These are phyloP conservation scores for Psittacula cyanocephala DNA, from an alignment of 2,113 vertebrate species.

Conservation along the genomic window DNA sequence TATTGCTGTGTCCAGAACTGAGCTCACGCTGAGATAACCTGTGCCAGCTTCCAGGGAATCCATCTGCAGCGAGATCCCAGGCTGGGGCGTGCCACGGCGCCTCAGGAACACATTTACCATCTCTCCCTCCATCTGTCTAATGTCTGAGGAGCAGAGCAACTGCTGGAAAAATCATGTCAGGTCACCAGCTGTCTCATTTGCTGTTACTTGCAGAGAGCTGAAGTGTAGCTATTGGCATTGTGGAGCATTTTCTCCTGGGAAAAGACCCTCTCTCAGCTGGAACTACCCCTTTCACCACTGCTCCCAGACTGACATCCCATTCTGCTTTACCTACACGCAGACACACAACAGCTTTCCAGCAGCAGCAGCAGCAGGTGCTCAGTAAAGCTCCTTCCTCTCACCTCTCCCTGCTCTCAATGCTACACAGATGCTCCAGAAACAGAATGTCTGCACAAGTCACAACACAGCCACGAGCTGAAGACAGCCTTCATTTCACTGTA, in stretches of 20 bases:
- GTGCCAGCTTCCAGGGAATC: not conserved
- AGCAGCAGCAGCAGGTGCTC: rapidly evolving
- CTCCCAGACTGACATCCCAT: not conserved
- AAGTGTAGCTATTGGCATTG: no score
- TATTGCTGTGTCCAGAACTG: not conserved
- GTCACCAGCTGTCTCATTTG: not conserved
- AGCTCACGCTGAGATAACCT: not conserved
- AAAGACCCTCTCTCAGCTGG: not conserved
- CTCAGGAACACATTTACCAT: not conserved
- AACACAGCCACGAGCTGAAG: not conserved
- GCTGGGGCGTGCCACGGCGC: not conserved
- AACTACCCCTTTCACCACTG: not conserved
- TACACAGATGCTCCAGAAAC: not conserved
- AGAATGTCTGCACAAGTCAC: not conserved
- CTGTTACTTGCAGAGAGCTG: not conserved
- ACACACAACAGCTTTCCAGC: not conserved
- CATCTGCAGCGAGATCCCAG: not conserved
- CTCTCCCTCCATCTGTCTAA: not conserved
- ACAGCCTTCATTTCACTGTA: not conserved
- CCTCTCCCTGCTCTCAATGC: not conserved
- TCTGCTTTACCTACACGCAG: not conserved
- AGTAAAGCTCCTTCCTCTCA: not conserved
- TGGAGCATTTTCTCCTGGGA: not conserved
- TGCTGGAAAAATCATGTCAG: not conserved
- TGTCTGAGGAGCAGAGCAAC: not conserved